Evolutionary conservation across 2,797 vertebrate species (phyloP).

Genomic region (Squalus acanthias): DNA sequence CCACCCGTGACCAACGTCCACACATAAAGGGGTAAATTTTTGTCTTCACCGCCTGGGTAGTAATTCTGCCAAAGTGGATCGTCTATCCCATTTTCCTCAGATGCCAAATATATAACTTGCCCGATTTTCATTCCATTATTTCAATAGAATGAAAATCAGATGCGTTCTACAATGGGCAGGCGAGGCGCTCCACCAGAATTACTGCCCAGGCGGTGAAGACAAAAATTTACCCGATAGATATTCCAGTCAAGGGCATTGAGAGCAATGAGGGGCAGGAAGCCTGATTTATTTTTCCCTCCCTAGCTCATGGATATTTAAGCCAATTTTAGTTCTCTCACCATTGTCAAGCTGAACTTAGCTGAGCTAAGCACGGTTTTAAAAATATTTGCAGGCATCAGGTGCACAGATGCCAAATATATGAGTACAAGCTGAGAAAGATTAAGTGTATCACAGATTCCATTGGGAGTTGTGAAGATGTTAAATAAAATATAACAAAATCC

Average conservation of each 20-base stretch:
- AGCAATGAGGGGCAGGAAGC: neutral
- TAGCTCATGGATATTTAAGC: neutral
- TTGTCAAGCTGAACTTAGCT: neutral
- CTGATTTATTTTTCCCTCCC: neutral
- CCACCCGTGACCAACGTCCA: too few species aligned
- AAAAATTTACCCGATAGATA: neutral
- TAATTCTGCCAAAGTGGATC: neutral
- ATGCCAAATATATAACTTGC: too few species aligned
- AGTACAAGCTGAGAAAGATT: neutral
- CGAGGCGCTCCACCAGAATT: neutral
- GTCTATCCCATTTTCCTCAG: neutral
- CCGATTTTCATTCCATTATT: neutral
- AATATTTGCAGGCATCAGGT: neutral
- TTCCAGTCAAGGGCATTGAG: neutral
- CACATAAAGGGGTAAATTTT: neutral
- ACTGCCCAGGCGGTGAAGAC: neutral
- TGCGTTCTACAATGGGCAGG: neutral
- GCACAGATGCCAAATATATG: neutral
- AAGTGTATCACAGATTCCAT: neutral
- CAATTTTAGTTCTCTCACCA: neutral
- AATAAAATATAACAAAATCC: constrained; percentile 14
- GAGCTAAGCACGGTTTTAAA: neutral
- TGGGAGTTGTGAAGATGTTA: constrained; percentile 1
- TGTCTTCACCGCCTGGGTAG: neutral
- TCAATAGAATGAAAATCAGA: neutral